Percentiles rank a stretch among this genome's conserved stretches.
These are phyloP conservation scores for Drosophila suzukii DNA, from an alignment of 1,140 invertebrate genomes.

Conservation along the genomic window DNA sequence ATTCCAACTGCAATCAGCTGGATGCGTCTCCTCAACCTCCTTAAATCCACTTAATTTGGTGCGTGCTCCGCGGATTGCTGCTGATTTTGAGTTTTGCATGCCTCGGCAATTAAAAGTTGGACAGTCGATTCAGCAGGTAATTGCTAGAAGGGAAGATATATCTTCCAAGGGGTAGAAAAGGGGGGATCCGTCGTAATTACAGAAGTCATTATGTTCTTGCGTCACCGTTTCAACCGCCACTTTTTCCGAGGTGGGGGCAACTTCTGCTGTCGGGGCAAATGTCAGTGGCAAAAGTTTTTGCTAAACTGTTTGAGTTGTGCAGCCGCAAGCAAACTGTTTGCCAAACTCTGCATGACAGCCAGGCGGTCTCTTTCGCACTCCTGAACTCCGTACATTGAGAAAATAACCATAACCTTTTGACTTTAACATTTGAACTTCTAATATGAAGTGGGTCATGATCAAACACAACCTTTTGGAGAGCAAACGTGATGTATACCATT, in stretches of 20 bases:
- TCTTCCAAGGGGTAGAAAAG: not conserved
- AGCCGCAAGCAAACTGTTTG: slow-evolving; percentile 72
- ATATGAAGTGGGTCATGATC: not conserved
- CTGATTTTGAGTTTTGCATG: slow-evolving; percentile 55
- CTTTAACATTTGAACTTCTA: slow-evolving; percentile 1
- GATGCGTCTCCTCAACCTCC: not conserved
- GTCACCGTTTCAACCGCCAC: slow-evolving; percentile 30
- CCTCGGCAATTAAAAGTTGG: slow-evolving; percentile 76
- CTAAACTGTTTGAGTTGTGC: slow-evolving; percentile 65
- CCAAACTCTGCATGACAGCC: slow-evolving; percentile 59
- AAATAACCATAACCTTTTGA: slow-evolving; percentile 5
- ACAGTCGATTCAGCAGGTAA: slow-evolving; percentile 71
- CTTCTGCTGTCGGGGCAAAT: slow-evolving; percentile 33
- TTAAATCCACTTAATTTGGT: slow-evolving; percentile 21
- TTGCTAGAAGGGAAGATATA: slow-evolving; percentile 36
- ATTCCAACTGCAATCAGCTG: slow-evolving; percentile 9
- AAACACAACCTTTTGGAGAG: too few species aligned
- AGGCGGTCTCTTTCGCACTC: slow-evolving; percentile 17
- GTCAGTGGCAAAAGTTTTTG: slow-evolving; percentile 62
- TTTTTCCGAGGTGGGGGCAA: slow-evolving; percentile 11
- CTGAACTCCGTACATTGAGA: slow-evolving; percentile 5
- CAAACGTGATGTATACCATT: not conserved
- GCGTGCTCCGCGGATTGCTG: slow-evolving; percentile 31
- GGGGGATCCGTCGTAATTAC: slow-evolving; percentile 54
- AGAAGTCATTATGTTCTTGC: slow-evolving; percentile 70